Evolutionary conservation across 1,140 invertebrate species (phyloP).

Genomic region (Lordiphosa clarofinis): DNA sequence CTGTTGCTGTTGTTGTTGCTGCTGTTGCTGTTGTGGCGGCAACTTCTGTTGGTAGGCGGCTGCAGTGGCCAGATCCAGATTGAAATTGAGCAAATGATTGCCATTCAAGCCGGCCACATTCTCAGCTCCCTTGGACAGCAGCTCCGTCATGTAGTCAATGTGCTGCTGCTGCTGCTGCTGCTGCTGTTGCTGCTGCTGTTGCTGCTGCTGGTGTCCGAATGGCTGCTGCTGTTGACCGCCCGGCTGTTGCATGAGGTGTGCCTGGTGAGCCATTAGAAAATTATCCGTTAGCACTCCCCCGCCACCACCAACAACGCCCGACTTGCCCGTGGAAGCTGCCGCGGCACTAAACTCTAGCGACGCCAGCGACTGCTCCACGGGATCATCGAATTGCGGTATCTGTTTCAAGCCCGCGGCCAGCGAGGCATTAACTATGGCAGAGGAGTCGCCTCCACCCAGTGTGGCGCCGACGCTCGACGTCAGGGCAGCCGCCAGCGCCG

Average conservation of each 20-base stretch:
- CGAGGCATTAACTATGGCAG: slow-evolving; percentile 62
- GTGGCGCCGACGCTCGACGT: slow-evolving; percentile 24
- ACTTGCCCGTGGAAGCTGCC: slow-evolving; percentile 52
- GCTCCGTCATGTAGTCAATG: slow-evolving; percentile 68
- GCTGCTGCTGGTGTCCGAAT: slow-evolving; percentile 33
- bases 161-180: slow-evolving; percentile 71
- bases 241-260: slow-evolving; percentile 58
- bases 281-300: slow-evolving; percentile 46
- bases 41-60: slow-evolving; percentile 38
- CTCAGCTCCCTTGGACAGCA: slow-evolving; percentile 60
- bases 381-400: slow-evolving; percentile 81
- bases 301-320: slow-evolving; percentile 9
- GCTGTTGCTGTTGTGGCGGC: slow-evolving; percentile 33
- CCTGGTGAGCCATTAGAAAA: slow-evolving; percentile 65
- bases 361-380: slow-evolving; percentile 85
- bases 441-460: slow-evolving; percentile 69
- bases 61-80: slow-evolving; percentile 54
- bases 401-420: slow-evolving; percentile 70
- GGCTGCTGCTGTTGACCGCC: slow-evolving; percentile 39
- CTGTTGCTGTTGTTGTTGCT: slow-evolving; percentile 48
- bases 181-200: slow-evolving; percentile 25
- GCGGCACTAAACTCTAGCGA: slow-evolving; percentile 83
- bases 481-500: slow-evolving; percentile 48
- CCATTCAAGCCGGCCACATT: slow-evolving; percentile 70
- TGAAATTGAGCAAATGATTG: slow-evolving; percentile 66